Evolutionary conservation across 1,140 invertebrate species (phyloP).

Genomic region (Arion vulgaris): DNA sequence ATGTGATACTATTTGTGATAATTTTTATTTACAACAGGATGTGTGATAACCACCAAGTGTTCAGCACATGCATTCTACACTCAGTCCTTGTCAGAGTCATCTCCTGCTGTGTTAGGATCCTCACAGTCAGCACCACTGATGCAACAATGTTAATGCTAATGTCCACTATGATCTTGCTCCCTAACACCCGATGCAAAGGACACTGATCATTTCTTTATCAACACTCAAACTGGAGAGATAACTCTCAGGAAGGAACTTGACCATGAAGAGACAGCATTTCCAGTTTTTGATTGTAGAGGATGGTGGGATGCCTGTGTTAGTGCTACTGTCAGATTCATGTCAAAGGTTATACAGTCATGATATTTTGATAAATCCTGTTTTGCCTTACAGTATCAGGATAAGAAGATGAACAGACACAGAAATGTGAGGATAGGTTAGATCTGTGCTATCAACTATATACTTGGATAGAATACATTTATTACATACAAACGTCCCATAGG

Average conservation of each 20-base stretch:
- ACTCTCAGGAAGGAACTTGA: slow-evolving; percentile 84
- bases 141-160: slow-evolving; percentile 78
- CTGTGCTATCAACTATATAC: too few species aligned
- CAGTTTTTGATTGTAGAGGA: slow-evolving; percentile 88
- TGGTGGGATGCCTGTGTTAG: slow-evolving; percentile 83
- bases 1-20: too few species aligned
- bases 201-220: slow-evolving; percentile 81
- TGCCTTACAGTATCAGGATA: background rate
- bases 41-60: slow-evolving; percentile 91
- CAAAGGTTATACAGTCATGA: slow-evolving; percentile 45
- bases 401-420: too few species aligned
- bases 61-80: slow-evolving; percentile 87
- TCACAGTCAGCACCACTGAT: slow-evolving; percentile 61
- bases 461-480: too few species aligned
- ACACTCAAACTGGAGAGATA: slow-evolving; percentile 83
- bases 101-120: slow-evolving; percentile 80
- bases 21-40: slow-evolving; percentile 74
- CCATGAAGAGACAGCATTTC: slow-evolving; percentile 82
- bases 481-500: too few species aligned
- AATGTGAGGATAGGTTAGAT: too few species aligned
- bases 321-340: slow-evolving; percentile 86
- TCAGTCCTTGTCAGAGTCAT: slow-evolving; percentile 86
- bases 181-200: slow-evolving; percentile 38
- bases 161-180: slow-evolving; percentile 64
- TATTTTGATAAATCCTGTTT: background rate